phyloP scores from a whole-genome alignment of 1,140 invertebrate species.

The Drosophila equinoxialis region DNA sequence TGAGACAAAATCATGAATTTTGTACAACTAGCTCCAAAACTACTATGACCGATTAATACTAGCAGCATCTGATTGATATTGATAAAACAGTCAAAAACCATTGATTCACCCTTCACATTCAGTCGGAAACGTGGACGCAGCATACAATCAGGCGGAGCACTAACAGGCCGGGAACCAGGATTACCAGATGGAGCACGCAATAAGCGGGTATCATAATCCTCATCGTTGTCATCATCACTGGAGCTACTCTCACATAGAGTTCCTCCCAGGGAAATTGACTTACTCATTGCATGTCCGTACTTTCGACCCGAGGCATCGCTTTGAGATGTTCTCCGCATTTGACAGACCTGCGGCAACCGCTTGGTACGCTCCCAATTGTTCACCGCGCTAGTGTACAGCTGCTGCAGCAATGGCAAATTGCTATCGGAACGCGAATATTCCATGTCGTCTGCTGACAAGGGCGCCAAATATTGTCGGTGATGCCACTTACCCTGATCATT shows the following conservation, averaged over 20 bases:
- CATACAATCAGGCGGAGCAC: conserved; percentile 68
- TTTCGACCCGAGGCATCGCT: conserved; percentile 66
- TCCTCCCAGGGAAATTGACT: conserved; percentile 63
- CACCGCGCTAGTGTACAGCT: conserved; percentile 84
- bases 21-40: conserved; percentile 33
- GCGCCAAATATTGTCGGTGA: conserved; percentile 56
- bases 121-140: conserved; percentile 55
- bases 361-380: conserved; percentile 84
- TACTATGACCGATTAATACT: conserved; percentile 28
- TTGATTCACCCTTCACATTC: conserved; percentile 71
- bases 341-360: conserved; percentile 49
- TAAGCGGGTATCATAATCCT: conserved; percentile 18
- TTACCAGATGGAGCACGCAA: neutral
- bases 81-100: conserved; percentile 13
- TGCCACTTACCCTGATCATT: conserved; percentile 89
- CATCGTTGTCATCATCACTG: conserved; percentile 57
- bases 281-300: conserved; percentile 47
- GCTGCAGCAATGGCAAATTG: conserved; percentile 83
- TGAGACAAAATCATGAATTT: conserved; percentile 50
- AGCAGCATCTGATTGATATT: neutral
- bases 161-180: conserved; percentile 52
- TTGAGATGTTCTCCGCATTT: conserved; percentile 42
- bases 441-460: conserved; percentile 68
- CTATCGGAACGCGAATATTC: conserved; percentile 63
- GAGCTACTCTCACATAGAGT: conserved; percentile 49